A percentile compares a stretch with the other conserved stretches of the same genome.
phyloP scores from a whole-genome alignment of 2,888 invertebrate species.

The Allophyes oxyacanthae region DNA sequence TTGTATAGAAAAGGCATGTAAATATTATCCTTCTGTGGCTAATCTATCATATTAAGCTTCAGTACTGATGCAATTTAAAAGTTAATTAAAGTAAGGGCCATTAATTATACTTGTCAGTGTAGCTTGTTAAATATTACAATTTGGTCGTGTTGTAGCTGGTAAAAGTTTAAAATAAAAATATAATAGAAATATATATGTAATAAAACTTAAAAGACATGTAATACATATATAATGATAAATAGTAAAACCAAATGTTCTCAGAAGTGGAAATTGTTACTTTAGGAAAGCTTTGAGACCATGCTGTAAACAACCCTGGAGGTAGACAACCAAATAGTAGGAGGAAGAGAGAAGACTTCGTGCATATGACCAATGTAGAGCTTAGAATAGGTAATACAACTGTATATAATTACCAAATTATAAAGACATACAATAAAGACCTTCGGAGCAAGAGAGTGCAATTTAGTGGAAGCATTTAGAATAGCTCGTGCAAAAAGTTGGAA shows the following conservation, averaged over 20 bases:
- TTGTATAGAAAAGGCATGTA: constrained; percentile 49
- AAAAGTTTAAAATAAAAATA: constrained; percentile 62
- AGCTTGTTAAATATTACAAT: constrained; percentile 72
- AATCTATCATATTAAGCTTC: constrained; percentile 52
- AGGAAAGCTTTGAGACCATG: constrained; percentile 66
- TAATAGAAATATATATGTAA: constrained; percentile 43
- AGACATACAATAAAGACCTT: constrained; percentile 51
- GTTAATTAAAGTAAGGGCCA: constrained; percentile 32
- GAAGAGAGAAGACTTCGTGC: constrained; percentile 65
- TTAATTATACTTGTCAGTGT: constrained; percentile 58
- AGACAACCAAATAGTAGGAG: constrained; percentile 53
- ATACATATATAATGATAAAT: constrained; percentile 40
- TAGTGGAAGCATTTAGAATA: constrained; percentile 64
- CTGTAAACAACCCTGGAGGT: constrained; percentile 53
- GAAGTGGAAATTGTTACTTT: constrained; percentile 53
- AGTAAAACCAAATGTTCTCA: constrained; percentile 54
- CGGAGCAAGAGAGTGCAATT: constrained; percentile 61
- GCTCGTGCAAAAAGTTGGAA: constrained; percentile 69
- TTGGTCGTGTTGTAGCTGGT: constrained; percentile 84
- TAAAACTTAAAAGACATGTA: constrained; percentile 53
- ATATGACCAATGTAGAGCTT: constrained; percentile 53
- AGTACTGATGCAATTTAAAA: constrained; percentile 52
- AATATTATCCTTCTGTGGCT: constrained; percentile 41
- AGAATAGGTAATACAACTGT: constrained; percentile 44
- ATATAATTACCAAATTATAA: constrained; percentile 47